Conservation (phyloP, 2,888 invertebrate species). For the Leptinotarsa juncta region DNA sequence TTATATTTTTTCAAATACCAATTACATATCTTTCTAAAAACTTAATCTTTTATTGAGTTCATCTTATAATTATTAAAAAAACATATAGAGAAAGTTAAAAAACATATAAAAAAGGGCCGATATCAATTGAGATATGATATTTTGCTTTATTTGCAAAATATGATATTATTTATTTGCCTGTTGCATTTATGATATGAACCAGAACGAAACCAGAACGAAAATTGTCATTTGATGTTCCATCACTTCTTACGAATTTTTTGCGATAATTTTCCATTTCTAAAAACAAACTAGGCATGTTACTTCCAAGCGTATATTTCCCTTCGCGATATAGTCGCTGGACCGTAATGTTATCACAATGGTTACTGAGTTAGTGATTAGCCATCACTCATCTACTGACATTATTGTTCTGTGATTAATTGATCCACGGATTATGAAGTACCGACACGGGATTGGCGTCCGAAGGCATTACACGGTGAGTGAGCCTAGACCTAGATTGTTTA, state of each 20-base stretch:
- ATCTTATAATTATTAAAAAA: too few relatives aligned
- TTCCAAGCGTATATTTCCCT: constrained; percentile 48
- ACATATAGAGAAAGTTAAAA: too few relatives aligned
- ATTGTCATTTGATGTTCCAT: too few relatives aligned
- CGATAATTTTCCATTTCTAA: background rate
- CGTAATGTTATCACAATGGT: constrained; percentile 54
- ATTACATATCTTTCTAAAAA: too few relatives aligned
- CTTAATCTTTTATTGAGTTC: too few relatives aligned
- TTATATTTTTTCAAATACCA: too few relatives aligned
- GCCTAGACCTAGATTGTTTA: constrained; percentile 45
- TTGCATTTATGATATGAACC: too few relatives aligned
- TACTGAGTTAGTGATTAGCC: constrained; percentile 55
- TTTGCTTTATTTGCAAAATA: too few relatives aligned
- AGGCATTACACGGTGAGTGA: constrained; percentile 50
- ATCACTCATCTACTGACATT: constrained; percentile 57
- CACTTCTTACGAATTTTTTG: background rate
- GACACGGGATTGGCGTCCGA: constrained; percentile 42
- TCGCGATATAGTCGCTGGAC: constrained; percentile 50
- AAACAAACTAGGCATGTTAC: constrained; percentile 34
- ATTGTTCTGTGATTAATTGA: constrained; percentile 58
- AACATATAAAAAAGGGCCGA: too few relatives aligned
- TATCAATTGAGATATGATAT: too few relatives aligned
- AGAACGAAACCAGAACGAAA: too few relatives aligned
- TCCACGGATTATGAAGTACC: constrained; percentile 49
- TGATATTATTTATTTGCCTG: too few relatives aligned